Evolutionary conservation across 2,797 vertebrate genomes (phyloP).

Genomic region (Epinephelus awoara): DNA sequence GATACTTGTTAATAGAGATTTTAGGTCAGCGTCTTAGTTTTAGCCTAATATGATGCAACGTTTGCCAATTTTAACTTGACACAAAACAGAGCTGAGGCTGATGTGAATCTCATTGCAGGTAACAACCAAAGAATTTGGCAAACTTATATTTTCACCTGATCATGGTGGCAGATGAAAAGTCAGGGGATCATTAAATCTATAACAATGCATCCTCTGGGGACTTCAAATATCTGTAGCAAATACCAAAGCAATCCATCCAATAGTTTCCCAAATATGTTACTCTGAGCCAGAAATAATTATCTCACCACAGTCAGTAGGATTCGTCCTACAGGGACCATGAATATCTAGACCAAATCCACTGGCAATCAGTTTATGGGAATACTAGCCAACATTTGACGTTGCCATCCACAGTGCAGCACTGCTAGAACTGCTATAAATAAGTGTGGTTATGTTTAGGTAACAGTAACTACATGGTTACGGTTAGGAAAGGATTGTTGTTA

Average conservation of each 20-base stretch:
- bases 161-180: neutral
- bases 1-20: neutral
- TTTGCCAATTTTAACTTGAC: neutral
- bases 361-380: neutral
- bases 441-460: neutral
- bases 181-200: neutral
- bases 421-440: neutral
- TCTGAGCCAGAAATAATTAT: neutral
- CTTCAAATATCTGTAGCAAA: neutral
- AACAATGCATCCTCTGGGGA: neutral
- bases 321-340: neutral
- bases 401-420: neutral
- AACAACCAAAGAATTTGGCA: neutral
- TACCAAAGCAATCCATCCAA: neutral
- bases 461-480: neutral
- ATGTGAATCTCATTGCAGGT: neutral
- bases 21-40: neutral
- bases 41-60: neutral
- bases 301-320: neutral
- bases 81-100: neutral
- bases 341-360: neutral
- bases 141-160: conserved; percentile 3
- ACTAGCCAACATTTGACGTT: neutral
- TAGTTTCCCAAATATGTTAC: neutral
- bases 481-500: neutral